Base-by-base conservation (phyloP, 2,113 vertebrate species). In the Pelobates fuscus region DNA sequence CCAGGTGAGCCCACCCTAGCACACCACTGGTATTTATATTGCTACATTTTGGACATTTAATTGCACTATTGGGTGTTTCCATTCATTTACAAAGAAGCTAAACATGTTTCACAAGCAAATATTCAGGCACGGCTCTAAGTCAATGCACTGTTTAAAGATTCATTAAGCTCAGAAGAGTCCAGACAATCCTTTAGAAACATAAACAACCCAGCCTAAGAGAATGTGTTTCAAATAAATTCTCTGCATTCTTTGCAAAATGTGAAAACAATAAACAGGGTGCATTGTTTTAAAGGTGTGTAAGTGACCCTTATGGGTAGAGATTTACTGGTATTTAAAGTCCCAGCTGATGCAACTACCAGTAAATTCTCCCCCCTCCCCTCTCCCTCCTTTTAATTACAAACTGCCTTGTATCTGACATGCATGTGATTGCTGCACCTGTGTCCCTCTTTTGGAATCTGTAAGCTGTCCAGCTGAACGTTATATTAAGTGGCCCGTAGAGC, bases 401-500 rank as follows among this genome's bases (percentile, higher is more conserved):
- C 37, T 23, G 43, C 8, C 2, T 32, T 52, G 46, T 12, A 32
- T 24, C 44, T 52, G 1, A 54, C 44, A 59, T n/a, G n/a, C n/a
- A n/a, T n/a, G n/a, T n/a, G n/a, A 71, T 71, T 46, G 32, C 30
- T 71, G 69, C 55, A 71, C 57, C 69, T 71, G 69, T 46, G 32
- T 37, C 32, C 10, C n/a, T n/a, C n/a, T n/a, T n/a, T n/a, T n/a
- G n/a, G n/a, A n/a, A 37, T 37, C 32, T 6, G 10, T 10, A 37
- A 37, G 32, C 15, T 5, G 12, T 27, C 25, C 11, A 21, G 43
- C 23, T 25, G 18, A 14, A 29, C 8, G 2, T 11, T 15, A 18
- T 24, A 20, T 20, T 71, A 55, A 41, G 57, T 71, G 55, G 69
- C 25, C 57, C 24, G 18, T 37, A 20, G 23, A 44, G 10, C 32